Conservation (phyloP, 2,797 vertebrate genomes). For the Philypnodon macrostomus region DNA sequence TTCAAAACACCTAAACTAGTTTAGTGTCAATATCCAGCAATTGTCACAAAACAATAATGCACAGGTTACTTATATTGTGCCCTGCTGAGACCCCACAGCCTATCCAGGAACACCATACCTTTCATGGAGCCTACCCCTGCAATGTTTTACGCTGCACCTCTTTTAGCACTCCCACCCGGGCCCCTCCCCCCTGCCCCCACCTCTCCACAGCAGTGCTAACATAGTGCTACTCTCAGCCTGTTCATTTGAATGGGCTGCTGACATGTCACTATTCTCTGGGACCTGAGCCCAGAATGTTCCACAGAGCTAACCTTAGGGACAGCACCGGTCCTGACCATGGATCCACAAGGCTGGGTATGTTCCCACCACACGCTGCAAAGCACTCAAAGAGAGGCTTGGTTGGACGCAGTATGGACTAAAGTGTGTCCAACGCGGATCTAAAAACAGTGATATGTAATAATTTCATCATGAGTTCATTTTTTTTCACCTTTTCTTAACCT, state of each 20-base stretch:
- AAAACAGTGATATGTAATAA: not conserved
- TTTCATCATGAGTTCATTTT: too few relatives aligned
- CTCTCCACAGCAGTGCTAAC: slow-evolving; percentile 56
- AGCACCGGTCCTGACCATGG: slow-evolving; percentile 52
- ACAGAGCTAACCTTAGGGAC: slow-evolving; percentile 73
- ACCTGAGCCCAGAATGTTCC: slow-evolving; percentile 81
- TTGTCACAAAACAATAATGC: too few relatives aligned
- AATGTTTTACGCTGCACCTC: slow-evolving; percentile 59
- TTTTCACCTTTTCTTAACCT: too few relatives aligned
- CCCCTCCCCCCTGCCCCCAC: slow-evolving; percentile 29
- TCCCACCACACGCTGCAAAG: slow-evolving; percentile 34
- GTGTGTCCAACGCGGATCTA: too few relatives aligned
- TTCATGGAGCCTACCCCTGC: slow-evolving; percentile 55
- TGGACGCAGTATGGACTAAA: too few relatives aligned
- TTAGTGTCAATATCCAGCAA: too few relatives aligned
- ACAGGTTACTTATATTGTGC: slow-evolving; percentile 7
- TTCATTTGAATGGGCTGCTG: slow-evolving; percentile 82
- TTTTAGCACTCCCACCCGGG: slow-evolving; percentile 48
- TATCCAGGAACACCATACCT: slow-evolving; percentile 50
- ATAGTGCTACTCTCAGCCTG: slow-evolving; percentile 81
- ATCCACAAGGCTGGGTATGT: slow-evolving; percentile 35
- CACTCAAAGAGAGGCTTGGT: too few relatives aligned
- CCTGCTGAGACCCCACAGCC: slow-evolving; percentile 20
- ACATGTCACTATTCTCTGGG: slow-evolving; percentile 82
- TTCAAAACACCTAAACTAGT: too few relatives aligned